Evolutionary conservation across 2,797 vertebrate species (phyloP).

Genomic region (Smutsia temminckii): DNA sequence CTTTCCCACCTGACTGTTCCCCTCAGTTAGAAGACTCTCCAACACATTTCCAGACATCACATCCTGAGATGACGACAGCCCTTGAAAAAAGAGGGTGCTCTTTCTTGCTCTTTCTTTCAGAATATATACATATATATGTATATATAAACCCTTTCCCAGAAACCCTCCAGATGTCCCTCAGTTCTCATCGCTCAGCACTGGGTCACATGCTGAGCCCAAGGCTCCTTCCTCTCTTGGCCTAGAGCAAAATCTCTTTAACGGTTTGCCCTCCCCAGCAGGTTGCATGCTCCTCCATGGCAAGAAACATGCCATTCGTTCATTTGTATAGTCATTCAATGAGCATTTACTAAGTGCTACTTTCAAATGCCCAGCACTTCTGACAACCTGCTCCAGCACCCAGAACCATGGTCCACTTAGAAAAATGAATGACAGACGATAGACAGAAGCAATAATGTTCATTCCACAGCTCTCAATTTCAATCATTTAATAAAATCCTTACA

Average conservation of each 20-base stretch:
- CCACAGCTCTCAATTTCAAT: background rate
- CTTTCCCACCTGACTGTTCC: background rate
- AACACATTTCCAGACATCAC: background rate
- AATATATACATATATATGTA: background rate
- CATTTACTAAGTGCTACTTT: background rate
- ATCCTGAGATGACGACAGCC: background rate
- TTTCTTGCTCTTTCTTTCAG: background rate
- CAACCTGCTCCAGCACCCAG: background rate
- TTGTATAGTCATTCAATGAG: background rate
- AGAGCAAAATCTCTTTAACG: background rate
- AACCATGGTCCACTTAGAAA: background rate
- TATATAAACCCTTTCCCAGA: background rate
- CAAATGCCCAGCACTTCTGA: background rate
- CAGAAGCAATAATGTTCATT: background rate
- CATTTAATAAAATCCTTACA: background rate
- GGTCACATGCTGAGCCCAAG: background rate
- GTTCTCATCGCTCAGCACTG: background rate
- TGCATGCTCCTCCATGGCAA: background rate
- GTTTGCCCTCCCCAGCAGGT: background rate
- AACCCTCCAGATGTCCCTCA: background rate
- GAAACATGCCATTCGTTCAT: background rate
- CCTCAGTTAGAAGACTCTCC: background rate
- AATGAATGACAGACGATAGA: background rate
- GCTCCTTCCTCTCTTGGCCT: background rate
- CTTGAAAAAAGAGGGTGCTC: background rate